Base-by-base conservation (phyloP, 1,140 invertebrate genomes). In the Drosophila kanapiae region DNA sequence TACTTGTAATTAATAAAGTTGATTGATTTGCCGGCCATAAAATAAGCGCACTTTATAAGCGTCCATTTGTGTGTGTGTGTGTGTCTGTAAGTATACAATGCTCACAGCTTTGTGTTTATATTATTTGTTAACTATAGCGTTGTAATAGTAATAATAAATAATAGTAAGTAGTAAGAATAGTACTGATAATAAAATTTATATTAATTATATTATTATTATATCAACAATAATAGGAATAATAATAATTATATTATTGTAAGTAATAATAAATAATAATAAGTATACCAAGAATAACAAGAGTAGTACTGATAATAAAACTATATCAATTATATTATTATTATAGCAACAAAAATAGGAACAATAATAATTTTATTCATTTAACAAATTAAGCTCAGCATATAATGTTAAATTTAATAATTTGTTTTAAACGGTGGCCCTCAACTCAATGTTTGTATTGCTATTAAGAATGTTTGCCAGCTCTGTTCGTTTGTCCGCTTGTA, bases 1-100 rank as follows among this genome's bases (percentile, higher is more conserved):
- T 87, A 88, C 84, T 78, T 87, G 80, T 88, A 80, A 83, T 88
- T 88, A 88, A 88, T 83, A 80, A 87, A 74, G 68, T 80, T 83
- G 84, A 78, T 83, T 86, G 84, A 87, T 83, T 72, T 70, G 47
- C 43, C 18, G 54, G 60, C 61, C 58, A 76, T 53, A 58, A 84
- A 76, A 53, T 59, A 61, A 75, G 38, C 35, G 68, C 69, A 47
- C 45, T 76, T 49, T 75, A 29, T 63, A 31, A 27, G 23, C 10
- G 16, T 72, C 23, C 40, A n/a, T 10, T n/a, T 37, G 7, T 40
- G 14, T 40, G 13, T 35, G 27, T 14, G 27, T 45, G 1, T 48
- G n/a, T 54, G 13, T 7, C 14, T 43, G 18, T 35, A 62, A 40
- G 45, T 62, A 40, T 31, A 48, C 61, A 35, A 33, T 31, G 16